Evolutionary conservation across 2,888 invertebrate species (phyloP), one percentile per base, ranked within the genome.

Genomic region (Euproctis similis): DNA sequence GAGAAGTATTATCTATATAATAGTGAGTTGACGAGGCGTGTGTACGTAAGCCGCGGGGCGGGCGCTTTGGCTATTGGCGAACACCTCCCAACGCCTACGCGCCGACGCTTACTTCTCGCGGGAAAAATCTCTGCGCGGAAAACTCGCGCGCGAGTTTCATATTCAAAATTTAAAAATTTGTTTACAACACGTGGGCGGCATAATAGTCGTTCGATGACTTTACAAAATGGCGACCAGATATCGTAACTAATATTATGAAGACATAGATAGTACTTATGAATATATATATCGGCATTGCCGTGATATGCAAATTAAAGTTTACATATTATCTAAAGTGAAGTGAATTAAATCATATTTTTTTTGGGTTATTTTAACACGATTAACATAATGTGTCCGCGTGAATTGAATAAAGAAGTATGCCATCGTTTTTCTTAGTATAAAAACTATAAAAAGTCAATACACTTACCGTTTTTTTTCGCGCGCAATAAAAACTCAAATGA

Each of bases 21-120:
- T 12, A 8, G 13, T 12, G 12, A 9, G 49, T 50, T 62, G 69
- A n/a, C 53, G 49, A 56, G 59, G 61, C 64, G 64, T 59, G 60
- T 38, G 34, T 25, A 21, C 44, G 46, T 49, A 53, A 48, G 60
- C 57, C 60, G 68, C 59, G 70, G 81, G 73, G 77, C 80, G 78
- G 84, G 75, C 72, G 50, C 58, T 64, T 61, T 60, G 56, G 47
- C 64, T 66, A 77, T 84, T 85, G 85, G 85, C 84, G 80, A 74
- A 69, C 80, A 76, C 85, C 85, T 84, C 78, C 86, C 81, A 76
- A 74, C 85, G 84, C 76, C 86, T 75, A 68, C 78, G 77, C 80
- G 74, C 76, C 68, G 71, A 82, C 84, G 81, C 76, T 60, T 35
- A 22, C 34, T 62, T 56, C 68, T 46, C 58, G 52, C 60, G 61